Conservation (phyloP, 2,888 invertebrate genomes). For the Eupithecia inturbata region DNA sequence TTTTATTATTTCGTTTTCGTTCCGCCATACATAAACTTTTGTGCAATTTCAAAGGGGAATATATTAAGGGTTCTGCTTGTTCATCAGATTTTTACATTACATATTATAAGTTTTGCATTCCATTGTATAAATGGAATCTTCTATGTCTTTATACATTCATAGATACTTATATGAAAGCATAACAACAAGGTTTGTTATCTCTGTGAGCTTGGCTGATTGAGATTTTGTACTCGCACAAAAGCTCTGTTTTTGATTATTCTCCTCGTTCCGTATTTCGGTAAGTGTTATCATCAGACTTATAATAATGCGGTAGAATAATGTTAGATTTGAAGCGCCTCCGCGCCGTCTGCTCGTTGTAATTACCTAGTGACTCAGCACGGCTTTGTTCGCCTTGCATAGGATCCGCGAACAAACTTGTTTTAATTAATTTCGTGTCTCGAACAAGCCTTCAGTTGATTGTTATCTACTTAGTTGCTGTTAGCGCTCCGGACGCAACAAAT, state of each 20-base stretch:
- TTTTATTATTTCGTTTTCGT: background rate
- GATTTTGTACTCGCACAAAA: background rate
- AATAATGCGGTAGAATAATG: slow-evolving; percentile 60
- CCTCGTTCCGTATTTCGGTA: background rate
- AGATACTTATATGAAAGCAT: background rate
- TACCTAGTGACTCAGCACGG: slow-evolving; percentile 82
- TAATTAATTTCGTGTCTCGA: slow-evolving; percentile 85
- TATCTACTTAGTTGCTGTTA: slow-evolving; percentile 83
- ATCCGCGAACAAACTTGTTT: slow-evolving; percentile 85
- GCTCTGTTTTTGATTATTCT: background rate
- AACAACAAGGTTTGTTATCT: background rate
- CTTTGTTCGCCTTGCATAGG: slow-evolving; percentile 83
- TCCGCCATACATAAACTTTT: background rate
- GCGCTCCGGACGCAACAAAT: slow-evolving; percentile 79
- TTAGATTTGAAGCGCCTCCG: slow-evolving; percentile 73
- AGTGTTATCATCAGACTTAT: slow-evolving; percentile 38
- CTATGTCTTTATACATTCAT: background rate
- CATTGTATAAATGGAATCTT: background rate
- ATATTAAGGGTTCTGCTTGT: background rate
- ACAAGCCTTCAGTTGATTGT: slow-evolving; percentile 83
- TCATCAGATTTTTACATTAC: background rate
- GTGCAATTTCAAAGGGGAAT: background rate
- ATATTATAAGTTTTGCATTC: background rate
- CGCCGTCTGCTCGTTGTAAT: slow-evolving; percentile 75
- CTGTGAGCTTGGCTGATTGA: background rate